Conservation (phyloP, 2,888 invertebrate genomes). For the Rotaria socialis region DNA sequence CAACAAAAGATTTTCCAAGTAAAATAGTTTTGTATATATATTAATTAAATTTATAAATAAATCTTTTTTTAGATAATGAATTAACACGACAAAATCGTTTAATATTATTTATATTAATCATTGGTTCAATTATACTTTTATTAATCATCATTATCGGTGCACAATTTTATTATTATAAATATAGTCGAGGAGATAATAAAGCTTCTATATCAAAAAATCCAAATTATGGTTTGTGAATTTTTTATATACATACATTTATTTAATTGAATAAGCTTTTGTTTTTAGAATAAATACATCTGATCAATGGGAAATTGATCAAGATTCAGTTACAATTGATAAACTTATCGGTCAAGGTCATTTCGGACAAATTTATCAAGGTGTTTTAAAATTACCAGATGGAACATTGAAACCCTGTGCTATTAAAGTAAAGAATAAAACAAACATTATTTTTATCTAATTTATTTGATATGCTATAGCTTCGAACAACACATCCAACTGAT, state of each 20-base stretch:
- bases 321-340: constrained; percentile 34
- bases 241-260: neutral
- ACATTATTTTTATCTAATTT: too few species aligned
- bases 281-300: constrained; percentile 37
- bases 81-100: neutral
- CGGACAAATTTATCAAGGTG: constrained; percentile 40
- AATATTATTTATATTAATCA: neutral
- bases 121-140: neutral
- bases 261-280: neutral
- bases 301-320: constrained; percentile 43
- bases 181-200: neutral
- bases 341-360: constrained; percentile 42
- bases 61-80: neutral
- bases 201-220: constrained; percentile 28
- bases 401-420: neutral
- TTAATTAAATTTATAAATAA: too few species aligned
- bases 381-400: neutral
- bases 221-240: neutral
- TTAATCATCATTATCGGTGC: neutral
- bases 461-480: neutral
- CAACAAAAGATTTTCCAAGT: constrained; percentile 20
- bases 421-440: neutral
- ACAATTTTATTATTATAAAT: constrained; percentile 23
- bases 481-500: constrained; percentile 39
- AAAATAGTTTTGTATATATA: too few species aligned